Conservation (phyloP, 1,140 invertebrate genomes). For the Cotesia typhae region DNA sequence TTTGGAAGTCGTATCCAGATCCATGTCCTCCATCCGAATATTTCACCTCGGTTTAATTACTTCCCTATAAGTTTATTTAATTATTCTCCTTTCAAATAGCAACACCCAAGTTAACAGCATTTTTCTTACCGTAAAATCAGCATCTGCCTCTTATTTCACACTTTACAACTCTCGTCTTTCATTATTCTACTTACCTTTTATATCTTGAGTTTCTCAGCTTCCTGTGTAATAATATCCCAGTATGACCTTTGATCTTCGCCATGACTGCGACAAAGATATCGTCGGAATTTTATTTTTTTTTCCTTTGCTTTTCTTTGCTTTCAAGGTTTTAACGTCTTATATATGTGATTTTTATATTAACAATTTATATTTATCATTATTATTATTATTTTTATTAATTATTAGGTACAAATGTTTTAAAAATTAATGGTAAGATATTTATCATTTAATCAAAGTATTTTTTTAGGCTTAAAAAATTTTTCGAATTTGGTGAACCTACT, state of each 20-base stretch:
- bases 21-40: neutral
- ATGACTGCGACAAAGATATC: neutral
- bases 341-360: neutral
- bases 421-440: too few species aligned
- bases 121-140: constrained; percentile 10
- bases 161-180: neutral
- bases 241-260: constrained; percentile 35
- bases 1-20: neutral
- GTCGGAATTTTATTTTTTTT: neutral
- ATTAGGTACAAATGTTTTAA: too few species aligned
- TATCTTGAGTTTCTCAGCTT: neutral
- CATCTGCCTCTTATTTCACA: neutral
- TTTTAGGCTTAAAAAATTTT: too few species aligned
- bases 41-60: neutral
- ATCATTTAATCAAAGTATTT: too few species aligned
- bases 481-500: too few species aligned
- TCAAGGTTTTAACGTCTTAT: neutral
- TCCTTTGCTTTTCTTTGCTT: neutral
- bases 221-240: constrained; percentile 4
- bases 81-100: neutral
- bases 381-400: too few species aligned
- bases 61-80: constrained; percentile 3
- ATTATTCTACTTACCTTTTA: neutral
- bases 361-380: neutral
- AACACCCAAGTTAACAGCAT: neutral